Evolutionary conservation across 2,113 vertebrate species (phyloP).

Genomic region (Plectropomus leopardus): DNA sequence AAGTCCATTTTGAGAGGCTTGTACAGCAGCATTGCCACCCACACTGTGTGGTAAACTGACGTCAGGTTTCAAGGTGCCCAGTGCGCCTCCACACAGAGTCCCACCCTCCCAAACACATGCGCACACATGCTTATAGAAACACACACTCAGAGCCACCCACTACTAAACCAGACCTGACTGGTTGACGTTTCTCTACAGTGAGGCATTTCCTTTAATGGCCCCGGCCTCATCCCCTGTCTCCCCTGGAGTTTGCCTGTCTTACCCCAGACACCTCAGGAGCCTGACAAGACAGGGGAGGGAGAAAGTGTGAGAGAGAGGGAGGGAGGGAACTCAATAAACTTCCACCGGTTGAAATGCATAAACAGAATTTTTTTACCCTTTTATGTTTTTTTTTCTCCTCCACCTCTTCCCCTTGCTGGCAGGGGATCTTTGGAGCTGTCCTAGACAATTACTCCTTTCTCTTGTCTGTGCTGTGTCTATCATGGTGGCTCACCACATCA

Average conservation of each 20-base stretch:
- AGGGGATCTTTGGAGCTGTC: constrained; percentile 57
- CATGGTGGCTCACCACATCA: constrained; percentile 27
- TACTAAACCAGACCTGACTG: constrained; percentile 72
- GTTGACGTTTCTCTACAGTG: constrained; percentile 67
- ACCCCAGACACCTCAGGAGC: constrained; percentile 62
- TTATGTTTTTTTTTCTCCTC: constrained; percentile 27
- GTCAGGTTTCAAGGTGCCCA: constrained; percentile 54
- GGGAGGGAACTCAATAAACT: constrained; percentile 39
- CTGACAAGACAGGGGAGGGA: constrained; percentile 53
- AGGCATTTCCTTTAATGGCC: constrained; percentile 76
- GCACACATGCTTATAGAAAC: background rate
- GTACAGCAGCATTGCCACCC: constrained; percentile 4
- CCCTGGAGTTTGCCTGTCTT: constrained; percentile 72
- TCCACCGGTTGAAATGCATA: constrained; percentile 58
- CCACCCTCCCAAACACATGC: constrained; percentile 1
- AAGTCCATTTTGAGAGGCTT: background rate
- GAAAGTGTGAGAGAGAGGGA: constrained; percentile 11
- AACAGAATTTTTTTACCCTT: constrained; percentile 48
- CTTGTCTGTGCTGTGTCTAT: constrained; percentile 51
- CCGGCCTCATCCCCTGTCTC: constrained; percentile 72
- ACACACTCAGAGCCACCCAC: constrained; percentile 58
- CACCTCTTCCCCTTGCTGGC: constrained; percentile 21
- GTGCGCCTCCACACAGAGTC: constrained; percentile 18
- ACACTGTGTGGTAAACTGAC: constrained; percentile 37
- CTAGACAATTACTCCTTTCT: constrained; percentile 61